Evolutionary conservation across 2,113 vertebrate genomes (phyloP).

Genomic region (Colius striatus): DNA sequence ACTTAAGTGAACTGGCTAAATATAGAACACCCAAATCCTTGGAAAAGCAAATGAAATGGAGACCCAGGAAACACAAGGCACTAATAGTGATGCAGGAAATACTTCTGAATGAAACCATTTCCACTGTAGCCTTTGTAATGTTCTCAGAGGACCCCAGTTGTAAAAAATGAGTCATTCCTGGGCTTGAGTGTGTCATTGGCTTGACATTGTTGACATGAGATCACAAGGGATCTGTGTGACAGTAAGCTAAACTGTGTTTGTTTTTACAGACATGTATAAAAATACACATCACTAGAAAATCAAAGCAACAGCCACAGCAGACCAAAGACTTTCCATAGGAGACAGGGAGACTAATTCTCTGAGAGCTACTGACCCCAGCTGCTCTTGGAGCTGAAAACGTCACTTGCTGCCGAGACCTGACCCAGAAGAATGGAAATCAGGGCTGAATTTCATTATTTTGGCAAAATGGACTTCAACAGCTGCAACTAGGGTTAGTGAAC

Average conservation of each 20-base stretch:
- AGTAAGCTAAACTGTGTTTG: conserved; percentile 29
- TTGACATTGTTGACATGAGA: background rate
- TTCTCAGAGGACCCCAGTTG: conserved; percentile 48
- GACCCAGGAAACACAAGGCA: conserved; percentile 47
- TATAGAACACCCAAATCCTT: conserved; percentile 56
- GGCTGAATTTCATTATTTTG: conserved; percentile 27
- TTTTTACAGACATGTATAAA: conserved; percentile 45
- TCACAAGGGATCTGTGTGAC: conserved; percentile 14
- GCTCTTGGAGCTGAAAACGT: conserved; percentile 24
- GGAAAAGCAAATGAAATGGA: conserved; percentile 48
- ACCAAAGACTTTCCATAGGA: conserved; percentile 36
- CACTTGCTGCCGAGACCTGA: background rate
- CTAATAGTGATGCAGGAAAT: conserved; percentile 45
- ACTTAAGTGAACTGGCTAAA: conserved; percentile 53
- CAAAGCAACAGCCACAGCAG: conserved; percentile 49
- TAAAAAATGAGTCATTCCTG: conserved; percentile 53
- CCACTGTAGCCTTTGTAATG: conserved; percentile 40
- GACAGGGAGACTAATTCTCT: conserved; percentile 10
- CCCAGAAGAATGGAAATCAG: conserved; percentile 28
- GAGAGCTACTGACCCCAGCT: conserved; percentile 23
- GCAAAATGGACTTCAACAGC: conserved; percentile 1
- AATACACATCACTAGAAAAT: conserved; percentile 44
- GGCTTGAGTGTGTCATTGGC: background rate
- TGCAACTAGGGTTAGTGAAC: background rate
- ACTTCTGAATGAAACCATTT: conserved; percentile 45